These are phyloP conservation scores for Dendroctonus ponderosae DNA, from an alignment of 1,140 invertebrate species.

Conservation along the genomic window DNA sequence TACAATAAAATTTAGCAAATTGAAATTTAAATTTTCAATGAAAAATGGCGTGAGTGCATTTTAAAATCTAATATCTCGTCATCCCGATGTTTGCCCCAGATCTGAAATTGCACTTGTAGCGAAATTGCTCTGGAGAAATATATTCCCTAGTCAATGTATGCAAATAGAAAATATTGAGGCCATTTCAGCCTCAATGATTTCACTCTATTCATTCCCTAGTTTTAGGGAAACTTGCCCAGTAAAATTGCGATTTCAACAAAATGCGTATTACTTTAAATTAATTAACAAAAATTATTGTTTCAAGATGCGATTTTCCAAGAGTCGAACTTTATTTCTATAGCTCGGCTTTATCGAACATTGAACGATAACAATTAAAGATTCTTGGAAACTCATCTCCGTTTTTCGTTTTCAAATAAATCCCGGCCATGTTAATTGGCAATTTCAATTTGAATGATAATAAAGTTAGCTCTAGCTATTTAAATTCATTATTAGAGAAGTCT, in stretches of 20 bases:
- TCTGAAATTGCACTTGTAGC: slow-evolving; percentile 8
- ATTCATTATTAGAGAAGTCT: slow-evolving; percentile 3
- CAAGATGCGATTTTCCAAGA: too few relatives aligned
- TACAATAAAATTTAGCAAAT: too few relatives aligned
- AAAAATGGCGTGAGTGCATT: slow-evolving; percentile 4
- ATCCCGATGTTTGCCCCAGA: slow-evolving; percentile 3
- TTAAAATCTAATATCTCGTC: slow-evolving; percentile 7
- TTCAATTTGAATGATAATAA: slow-evolving; percentile 6
- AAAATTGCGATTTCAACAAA: too few relatives aligned
- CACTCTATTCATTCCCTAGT: too few relatives aligned
- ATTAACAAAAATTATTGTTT: too few relatives aligned
- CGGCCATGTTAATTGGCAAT: slow-evolving; percentile 2
- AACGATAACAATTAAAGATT: too few relatives aligned
- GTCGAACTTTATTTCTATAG: too few relatives aligned
- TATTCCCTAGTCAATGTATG: slow-evolving; percentile 18
- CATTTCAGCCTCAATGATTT: not conserved
- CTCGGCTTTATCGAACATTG: too few relatives aligned
- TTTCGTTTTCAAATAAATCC: not conserved
- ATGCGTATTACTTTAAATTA: too few relatives aligned
- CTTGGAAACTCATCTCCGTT: too few relatives aligned
- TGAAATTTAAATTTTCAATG: not conserved
- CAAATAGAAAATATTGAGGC: slow-evolving; percentile 23
- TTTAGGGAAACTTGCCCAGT: too few relatives aligned
- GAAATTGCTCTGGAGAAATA: slow-evolving; percentile 4
- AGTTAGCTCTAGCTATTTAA: slow-evolving; percentile 2